A percentile compares a stretch with the other conserved stretches of the same genome.
Conservation (phyloP, 2,888 invertebrate species). For the Timema podura region DNA sequence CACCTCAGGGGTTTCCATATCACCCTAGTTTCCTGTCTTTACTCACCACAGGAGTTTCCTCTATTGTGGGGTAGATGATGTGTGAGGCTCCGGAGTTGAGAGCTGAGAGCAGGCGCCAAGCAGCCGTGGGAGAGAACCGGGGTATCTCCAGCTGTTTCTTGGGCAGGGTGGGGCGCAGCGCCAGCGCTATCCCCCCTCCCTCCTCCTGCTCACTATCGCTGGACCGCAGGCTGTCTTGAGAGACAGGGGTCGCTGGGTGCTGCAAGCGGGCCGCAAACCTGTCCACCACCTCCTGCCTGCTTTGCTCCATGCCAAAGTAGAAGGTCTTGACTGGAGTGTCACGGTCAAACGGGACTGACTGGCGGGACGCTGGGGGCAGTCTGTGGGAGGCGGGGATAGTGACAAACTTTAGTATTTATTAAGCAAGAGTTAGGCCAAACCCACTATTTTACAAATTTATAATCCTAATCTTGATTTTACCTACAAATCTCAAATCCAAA, state of each 20-base stretch:
- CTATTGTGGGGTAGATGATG: too few species aligned
- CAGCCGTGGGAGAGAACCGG: constrained; percentile 76
- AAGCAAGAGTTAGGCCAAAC: too few species aligned
- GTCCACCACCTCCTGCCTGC: constrained; percentile 39
- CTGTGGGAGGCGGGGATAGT: too few species aligned
- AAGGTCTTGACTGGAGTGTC: constrained; percentile 55
- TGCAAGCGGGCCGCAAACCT: constrained; percentile 41
- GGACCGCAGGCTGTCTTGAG: constrained; percentile 31
- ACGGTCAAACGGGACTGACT: constrained; percentile 26
- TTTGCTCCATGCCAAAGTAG: constrained; percentile 74
- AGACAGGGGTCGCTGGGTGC: constrained; percentile 17
- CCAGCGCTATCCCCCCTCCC: constrained; percentile 61
- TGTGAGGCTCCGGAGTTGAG: constrained; percentile 40
- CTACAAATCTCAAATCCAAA: too few species aligned
- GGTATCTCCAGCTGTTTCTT: constrained; percentile 73
- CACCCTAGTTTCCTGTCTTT: too few species aligned
- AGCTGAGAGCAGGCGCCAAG: constrained; percentile 70
- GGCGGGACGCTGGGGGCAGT: constrained; percentile 11
- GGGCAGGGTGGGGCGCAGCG: constrained; percentile 72
- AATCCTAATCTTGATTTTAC: too few species aligned
- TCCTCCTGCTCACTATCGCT: constrained; percentile 32
- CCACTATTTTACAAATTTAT: too few species aligned
- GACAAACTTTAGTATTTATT: too few species aligned
- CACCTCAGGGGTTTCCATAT: too few species aligned
- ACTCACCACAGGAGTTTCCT: too few species aligned